These are phyloP conservation scores for Phenganax marumi DNA, from an alignment of 92 coral and sea anemone species.

Conservation along the genomic window DNA sequence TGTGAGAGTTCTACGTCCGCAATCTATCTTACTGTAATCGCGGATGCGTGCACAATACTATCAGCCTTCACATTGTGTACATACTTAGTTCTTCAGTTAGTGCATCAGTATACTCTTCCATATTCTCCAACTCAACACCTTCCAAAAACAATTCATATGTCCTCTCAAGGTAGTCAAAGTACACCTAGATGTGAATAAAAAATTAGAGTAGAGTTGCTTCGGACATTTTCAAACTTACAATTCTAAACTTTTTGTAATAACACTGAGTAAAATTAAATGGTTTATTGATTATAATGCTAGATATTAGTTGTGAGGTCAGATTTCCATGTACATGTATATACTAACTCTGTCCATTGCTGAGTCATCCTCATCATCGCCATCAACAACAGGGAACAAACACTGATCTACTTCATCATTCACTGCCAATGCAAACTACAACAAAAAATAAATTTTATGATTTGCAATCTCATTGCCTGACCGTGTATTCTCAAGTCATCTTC, in stretches of 20 bases:
- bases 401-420: slow-evolving; percentile 15
- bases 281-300: not conserved
- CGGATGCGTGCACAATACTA: not conserved
- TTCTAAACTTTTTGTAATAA: not conserved
- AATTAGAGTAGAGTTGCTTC: not conserved
- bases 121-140: slow-evolving; percentile 77
- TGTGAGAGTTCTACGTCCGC: no score
- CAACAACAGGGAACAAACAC: not conserved
- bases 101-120: slow-evolving; percentile 71
- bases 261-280: not conserved
- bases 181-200: slow-evolving; percentile 52
- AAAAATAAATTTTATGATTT: not conserved
- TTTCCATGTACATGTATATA: not conserved
- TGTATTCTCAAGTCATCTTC: not conserved
- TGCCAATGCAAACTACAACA: slow-evolving; percentile 28
- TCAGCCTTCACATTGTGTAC: slow-evolving; percentile 3
- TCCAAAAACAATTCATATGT: slow-evolving; percentile 76
- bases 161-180: slow-evolving; percentile 82
- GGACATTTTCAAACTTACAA: not conserved
- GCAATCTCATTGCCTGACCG: not conserved
- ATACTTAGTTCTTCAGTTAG: slow-evolving; percentile 74
- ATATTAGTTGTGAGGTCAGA: not conserved
- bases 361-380: not conserved
- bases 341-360: not conserved
- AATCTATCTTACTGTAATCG: not conserved